Conservation (phyloP, 2,113 vertebrate species). For the Anthoscopus minutus region DNA sequence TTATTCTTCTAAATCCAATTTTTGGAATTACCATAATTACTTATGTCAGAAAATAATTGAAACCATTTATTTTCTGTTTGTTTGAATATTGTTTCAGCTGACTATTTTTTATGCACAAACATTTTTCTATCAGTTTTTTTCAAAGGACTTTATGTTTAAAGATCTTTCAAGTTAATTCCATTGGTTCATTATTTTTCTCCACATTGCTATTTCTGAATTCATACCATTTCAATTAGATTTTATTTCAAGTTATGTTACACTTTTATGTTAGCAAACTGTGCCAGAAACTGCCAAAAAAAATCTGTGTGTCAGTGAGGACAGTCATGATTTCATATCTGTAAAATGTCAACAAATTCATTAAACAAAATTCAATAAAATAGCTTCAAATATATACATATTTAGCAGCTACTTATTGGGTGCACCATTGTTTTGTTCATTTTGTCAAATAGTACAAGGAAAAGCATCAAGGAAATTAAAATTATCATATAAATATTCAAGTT, state of each 20-base stretch:
- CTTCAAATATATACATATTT: background rate
- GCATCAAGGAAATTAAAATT: background rate
- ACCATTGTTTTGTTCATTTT: background rate
- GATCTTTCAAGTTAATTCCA: background rate
- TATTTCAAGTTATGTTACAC: background rate
- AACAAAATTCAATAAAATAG: background rate
- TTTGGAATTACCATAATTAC: conserved; percentile 41
- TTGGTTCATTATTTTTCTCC: background rate
- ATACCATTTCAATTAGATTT: background rate
- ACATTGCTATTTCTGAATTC: background rate
- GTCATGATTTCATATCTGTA: background rate
- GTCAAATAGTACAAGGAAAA: background rate
- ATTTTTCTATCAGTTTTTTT: background rate
- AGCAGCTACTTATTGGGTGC: background rate
- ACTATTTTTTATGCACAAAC: background rate
- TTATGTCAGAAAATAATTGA: conserved; percentile 48
- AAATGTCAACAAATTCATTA: background rate
- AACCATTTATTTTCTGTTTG: conserved; percentile 52
- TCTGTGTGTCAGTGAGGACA: background rate
- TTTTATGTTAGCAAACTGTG: background rate
- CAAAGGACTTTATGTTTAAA: background rate
- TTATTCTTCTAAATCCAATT: conserved; percentile 56
- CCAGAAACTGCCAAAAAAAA: background rate
- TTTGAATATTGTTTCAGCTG: background rate
- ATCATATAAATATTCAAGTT: background rate